These are phyloP conservation scores for Borostomias antarcticus DNA, from an alignment of 2,797 vertebrate genomes.

Conservation along the genomic window DNA sequence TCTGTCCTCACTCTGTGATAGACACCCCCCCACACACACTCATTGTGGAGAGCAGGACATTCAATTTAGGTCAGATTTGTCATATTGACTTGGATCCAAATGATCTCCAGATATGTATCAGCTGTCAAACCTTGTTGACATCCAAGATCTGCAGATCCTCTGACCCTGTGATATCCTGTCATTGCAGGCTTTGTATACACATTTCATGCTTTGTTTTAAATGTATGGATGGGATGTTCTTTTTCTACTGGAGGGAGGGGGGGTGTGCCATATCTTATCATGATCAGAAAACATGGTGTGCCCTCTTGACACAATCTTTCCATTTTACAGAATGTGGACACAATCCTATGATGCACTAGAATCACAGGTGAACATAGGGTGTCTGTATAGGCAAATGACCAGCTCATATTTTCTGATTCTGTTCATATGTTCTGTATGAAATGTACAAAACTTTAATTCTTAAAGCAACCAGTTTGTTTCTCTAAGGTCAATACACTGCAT, in stretches of 20 bases:
- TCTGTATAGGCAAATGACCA: too few relatives aligned
- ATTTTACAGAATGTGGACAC: too few relatives aligned
- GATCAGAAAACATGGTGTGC: not conserved
- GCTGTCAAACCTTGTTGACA: not conserved
- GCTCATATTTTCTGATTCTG: too few relatives aligned
- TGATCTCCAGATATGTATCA: not conserved
- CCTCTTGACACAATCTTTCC: not conserved
- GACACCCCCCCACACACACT: not conserved
- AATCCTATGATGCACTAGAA: too few relatives aligned
- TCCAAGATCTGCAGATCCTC: not conserved
- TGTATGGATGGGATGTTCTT: too few relatives aligned
- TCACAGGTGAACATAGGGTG: too few relatives aligned
- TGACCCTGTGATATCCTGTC: not conserved
- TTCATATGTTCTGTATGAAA: not conserved
- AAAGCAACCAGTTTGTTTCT: not conserved
- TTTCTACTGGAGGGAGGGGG: too few relatives aligned
- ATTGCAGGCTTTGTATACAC: not conserved
- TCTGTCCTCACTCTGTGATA: not conserved
- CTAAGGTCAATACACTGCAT: not conserved
- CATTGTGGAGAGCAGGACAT: slow-evolving; percentile 4
- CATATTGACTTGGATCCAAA: not conserved
- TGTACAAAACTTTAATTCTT: not conserved
- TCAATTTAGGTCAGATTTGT: slow-evolving; percentile 1
- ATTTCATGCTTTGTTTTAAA: too few relatives aligned
- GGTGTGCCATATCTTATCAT: not conserved